These are phyloP conservation scores for Ditula angustiorana DNA, from an alignment of 2,888 invertebrate genomes.

Conservation along the genomic window DNA sequence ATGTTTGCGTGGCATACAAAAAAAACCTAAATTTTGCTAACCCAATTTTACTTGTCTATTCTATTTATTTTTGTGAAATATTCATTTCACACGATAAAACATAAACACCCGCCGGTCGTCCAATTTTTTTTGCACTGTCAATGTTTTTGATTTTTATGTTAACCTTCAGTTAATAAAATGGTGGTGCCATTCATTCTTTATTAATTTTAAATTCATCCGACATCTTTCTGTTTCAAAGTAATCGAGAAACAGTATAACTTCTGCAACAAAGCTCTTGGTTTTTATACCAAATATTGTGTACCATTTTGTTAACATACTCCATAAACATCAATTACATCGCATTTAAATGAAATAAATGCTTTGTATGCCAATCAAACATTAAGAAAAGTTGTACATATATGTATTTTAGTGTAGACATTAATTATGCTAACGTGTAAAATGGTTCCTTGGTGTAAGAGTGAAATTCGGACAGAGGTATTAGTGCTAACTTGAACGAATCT, in stretches of 20 bases:
- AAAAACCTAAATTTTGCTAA: too few species aligned
- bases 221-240: background rate
- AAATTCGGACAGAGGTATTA: slow-evolving; percentile 53
- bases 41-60: too few species aligned
- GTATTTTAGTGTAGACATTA: slow-evolving; percentile 51
- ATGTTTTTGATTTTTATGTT: too few species aligned
- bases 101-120: too few species aligned
- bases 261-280: background rate
- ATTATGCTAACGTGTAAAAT: slow-evolving; percentile 54
- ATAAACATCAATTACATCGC: slow-evolving; percentile 11
- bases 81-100: too few species aligned
- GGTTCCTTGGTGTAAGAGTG: slow-evolving; percentile 53
- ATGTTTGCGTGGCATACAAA: slow-evolving; percentile 53
- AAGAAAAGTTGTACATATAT: slow-evolving; percentile 48
- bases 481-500: slow-evolving; percentile 43
- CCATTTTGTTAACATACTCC: too few species aligned
- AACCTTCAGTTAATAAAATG: background rate
- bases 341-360: too few species aligned
- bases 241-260: background rate
- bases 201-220: background rate
- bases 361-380: slow-evolving; percentile 52
- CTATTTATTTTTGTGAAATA: too few species aligned
- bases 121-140: too few species aligned
- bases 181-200: background rate
- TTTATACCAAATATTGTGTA: too few species aligned